A percentile compares a stretch with the other conserved stretches of the same genome.
Evolutionary conservation across 92 coral and sea anemone species (phyloP).

Genomic region (Palythoa caribaeorum): DNA sequence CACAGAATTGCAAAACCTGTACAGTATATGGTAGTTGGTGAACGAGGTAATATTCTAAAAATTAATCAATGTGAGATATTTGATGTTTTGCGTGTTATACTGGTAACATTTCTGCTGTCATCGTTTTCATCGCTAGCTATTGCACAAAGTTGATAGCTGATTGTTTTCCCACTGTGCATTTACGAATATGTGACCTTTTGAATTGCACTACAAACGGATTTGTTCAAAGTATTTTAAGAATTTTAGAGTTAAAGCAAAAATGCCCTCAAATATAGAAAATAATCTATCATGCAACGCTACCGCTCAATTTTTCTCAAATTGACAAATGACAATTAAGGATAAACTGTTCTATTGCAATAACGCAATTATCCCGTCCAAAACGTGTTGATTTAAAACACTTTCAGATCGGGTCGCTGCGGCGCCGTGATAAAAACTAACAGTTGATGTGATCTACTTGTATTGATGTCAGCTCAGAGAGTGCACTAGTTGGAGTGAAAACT

Average conservation of each 20-base stretch:
- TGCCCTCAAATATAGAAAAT: neutral
- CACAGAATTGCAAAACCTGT: conserved; percentile 7
- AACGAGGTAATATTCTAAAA: conserved; percentile 12
- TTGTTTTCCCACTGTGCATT: neutral
- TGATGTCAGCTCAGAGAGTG: neutral
- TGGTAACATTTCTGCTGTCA: neutral
- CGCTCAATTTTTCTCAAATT: neutral
- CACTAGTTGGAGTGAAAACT: neutral
- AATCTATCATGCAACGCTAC: neutral
- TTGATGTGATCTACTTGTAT: conserved; percentile 14
- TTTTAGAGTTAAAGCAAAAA: neutral
- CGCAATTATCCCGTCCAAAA: neutral
- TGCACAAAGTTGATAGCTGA: conserved; percentile 5
- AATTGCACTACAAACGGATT: neutral
- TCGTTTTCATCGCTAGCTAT: neutral
- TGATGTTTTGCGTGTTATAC: neutral
- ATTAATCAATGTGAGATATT: neutral
- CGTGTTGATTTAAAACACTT: conserved; percentile 26
- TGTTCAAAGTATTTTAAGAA: neutral
- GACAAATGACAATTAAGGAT: neutral
- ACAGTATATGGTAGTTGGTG: conserved; percentile 31
- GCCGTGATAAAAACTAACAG: conserved; percentile 4
- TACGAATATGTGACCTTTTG: neutral
- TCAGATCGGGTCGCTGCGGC: conserved; percentile 32
- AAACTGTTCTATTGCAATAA: neutral